Base-by-base conservation (phyloP, 2,797 vertebrate species). In the Mastacembelus armatus region DNA sequence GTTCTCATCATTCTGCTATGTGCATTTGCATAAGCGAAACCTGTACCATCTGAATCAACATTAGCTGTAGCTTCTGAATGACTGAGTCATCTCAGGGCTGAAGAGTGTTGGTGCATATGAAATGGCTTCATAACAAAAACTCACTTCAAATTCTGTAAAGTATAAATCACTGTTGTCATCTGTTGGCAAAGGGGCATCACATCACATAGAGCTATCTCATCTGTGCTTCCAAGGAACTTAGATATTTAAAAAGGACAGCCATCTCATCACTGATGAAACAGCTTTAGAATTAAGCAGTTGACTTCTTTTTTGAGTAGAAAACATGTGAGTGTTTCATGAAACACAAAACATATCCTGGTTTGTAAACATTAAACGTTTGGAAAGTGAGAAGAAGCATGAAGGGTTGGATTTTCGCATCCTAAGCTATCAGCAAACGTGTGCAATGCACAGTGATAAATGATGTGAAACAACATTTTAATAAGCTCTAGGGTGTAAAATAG, bases 1-100 rank as follows among this genome's bases (percentile, higher is more conserved):
- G 62, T 72, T 66, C 86, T 92, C 90, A 88, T 86, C 85, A 7
- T 52, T 45, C 65, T 81, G 84, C 84, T 88, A 89, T 85, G 78
- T 68, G 78, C 63, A 74, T 85, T 77, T 77, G 78, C 78, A 79
- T 81, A 57, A 86, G 54, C 32, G 43, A 78, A 78, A 77, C 55
- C 66, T 84, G 68, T 35, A 26, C 51, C 49, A 12, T 87, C 78
- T 80, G 65, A 82, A 66, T 84, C 79, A 83, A 85, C 67, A 74
- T 56, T 63, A 43, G 59, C 50, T 15, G 26, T 18, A 15, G 19
- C 51, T 57, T 48, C 22, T 71, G 58, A 56, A 57, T 61, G 59
- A 57, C 44, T 68, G 49, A 30, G 56, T 51, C 49, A 50, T 71
- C 27, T 24, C 32, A 29, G 9, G 16, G 11, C 56, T 66, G 45